A percentile compares a stretch with the other conserved stretches of the same genome.
Conservation (phyloP, 2,888 invertebrate genomes). For the Chloromyia formosa region DNA sequence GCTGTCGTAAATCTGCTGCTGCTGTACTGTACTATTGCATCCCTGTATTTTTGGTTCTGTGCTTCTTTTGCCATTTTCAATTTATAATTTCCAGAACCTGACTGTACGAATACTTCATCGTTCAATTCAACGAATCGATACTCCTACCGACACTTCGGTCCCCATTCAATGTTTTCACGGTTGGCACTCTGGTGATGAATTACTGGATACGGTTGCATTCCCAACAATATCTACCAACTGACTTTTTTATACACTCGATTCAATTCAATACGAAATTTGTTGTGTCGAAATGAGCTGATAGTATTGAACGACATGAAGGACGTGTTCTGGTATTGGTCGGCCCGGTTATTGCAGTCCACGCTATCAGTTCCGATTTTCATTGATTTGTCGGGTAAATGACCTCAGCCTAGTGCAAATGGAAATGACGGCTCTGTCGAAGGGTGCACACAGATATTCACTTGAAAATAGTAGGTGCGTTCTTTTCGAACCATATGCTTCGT, state of each 20-base stretch:
- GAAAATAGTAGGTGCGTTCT: too few relatives aligned
- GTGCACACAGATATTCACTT: too few relatives aligned
- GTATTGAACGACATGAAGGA: slow-evolving; percentile 2
- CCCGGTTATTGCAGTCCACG: not conserved
- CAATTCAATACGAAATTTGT: slow-evolving; percentile 16
- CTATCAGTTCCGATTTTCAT: slow-evolving; percentile 11
- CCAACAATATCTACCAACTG: slow-evolving; percentile 16
- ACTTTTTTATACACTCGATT: not conserved
- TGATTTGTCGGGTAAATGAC: slow-evolving; percentile 1
- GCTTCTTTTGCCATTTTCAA: slow-evolving; percentile 40
- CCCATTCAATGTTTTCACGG: slow-evolving; percentile 28
- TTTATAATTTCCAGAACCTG: slow-evolving; percentile 45
- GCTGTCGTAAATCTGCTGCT: slow-evolving; percentile 2
- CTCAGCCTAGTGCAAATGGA: not conserved
- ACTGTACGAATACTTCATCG: slow-evolving; percentile 9
- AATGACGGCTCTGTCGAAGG: too few relatives aligned
- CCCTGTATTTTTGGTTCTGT: not conserved
- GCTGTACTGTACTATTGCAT: not conserved
- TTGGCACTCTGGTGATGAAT: slow-evolving; percentile 36
- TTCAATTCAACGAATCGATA: slow-evolving; percentile 39
- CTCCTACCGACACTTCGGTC: slow-evolving; percentile 22
- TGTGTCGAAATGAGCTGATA: slow-evolving; percentile 26
- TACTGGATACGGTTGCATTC: slow-evolving; percentile 12
- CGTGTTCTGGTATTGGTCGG: not conserved
- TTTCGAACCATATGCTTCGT: too few relatives aligned